These are phyloP conservation scores for Tachysurus fulvidraco DNA, from an alignment of 2,113 vertebrate species.

Conservation along the genomic window DNA sequence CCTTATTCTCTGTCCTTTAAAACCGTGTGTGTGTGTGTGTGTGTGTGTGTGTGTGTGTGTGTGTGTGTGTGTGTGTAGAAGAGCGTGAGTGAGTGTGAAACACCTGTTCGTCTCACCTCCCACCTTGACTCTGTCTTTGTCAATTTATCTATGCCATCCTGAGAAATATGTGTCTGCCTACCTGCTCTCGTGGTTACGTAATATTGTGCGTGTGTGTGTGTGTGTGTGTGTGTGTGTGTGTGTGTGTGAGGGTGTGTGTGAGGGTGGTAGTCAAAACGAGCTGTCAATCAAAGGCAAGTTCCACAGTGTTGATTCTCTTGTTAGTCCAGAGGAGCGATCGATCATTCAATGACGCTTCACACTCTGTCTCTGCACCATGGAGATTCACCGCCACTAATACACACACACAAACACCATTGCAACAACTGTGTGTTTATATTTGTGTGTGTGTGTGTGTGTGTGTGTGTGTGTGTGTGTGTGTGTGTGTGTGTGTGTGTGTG, in stretches of 20 bases:
- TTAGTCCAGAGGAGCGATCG: conserved; percentile 41
- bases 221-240: conserved; percentile 16
- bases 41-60: conserved; percentile 23
- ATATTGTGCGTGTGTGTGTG: not conserved
- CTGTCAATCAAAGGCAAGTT: conserved; percentile 42
- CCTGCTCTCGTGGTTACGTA: conserved; percentile 18
- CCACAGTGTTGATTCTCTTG: conserved; percentile 41
- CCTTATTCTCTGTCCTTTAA: not conserved
- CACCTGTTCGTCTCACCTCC: conserved; percentile 41
- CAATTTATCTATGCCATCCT: conserved; percentile 15
- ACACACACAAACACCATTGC: conserved; percentile 17
- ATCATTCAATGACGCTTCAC: conserved; percentile 39
- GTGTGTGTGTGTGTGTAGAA: conserved; percentile 22
- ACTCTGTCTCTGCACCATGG: conserved; percentile 6
- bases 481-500: not conserved
- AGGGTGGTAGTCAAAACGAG: not conserved
- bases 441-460: not conserved
- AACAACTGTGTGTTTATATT: not conserved
- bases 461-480: not conserved
- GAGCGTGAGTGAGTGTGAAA: not conserved
- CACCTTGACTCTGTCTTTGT: conserved; percentile 33
- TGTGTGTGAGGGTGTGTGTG: not conserved
- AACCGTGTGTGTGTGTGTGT: conserved; percentile 12
- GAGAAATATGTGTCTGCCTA: not conserved
- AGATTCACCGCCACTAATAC: not conserved